Percentiles rank a stretch among this genome's conserved stretches.
Conservation (phyloP, 2,797 vertebrate genomes). For the Choloepus didactylus region DNA sequence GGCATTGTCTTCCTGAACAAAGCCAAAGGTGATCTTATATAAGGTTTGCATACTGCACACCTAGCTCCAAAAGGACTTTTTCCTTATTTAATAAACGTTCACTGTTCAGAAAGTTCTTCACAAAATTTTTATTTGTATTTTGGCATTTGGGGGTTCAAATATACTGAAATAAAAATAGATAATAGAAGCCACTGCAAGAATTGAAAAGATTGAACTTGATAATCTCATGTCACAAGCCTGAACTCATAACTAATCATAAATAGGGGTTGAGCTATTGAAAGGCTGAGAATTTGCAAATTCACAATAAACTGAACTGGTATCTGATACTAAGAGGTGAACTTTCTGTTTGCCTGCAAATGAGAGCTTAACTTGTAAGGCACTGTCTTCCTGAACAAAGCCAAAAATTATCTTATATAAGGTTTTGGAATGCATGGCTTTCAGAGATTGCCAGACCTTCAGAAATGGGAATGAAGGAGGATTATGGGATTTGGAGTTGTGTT, state of each 20-base stretch:
- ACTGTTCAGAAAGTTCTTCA: neutral
- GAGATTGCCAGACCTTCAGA: neutral
- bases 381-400: neutral
- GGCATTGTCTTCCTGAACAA: neutral
- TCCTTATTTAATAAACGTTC: neutral
- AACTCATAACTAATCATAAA: neutral
- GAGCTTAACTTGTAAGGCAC: neutral
- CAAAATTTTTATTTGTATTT: neutral
- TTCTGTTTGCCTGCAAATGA: neutral
- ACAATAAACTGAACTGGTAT: neutral
- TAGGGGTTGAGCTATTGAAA: neutral
- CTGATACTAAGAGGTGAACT: neutral
- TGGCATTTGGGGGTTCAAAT: neutral
- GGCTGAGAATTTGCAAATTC: neutral
- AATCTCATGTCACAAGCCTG: neutral
- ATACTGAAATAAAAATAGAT: neutral
- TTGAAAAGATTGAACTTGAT: neutral
- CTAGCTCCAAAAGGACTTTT: neutral
- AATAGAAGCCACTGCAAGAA: neutral
- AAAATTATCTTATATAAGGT: neutral
- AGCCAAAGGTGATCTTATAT: neutral
- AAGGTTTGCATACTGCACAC: neutral
- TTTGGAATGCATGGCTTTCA: neutral
- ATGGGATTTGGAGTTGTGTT: neutral
- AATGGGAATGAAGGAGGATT: neutral